Evolutionary conservation across 2,888 invertebrate genomes (phyloP).

Genomic region (Hemaris fuciformis): DNA sequence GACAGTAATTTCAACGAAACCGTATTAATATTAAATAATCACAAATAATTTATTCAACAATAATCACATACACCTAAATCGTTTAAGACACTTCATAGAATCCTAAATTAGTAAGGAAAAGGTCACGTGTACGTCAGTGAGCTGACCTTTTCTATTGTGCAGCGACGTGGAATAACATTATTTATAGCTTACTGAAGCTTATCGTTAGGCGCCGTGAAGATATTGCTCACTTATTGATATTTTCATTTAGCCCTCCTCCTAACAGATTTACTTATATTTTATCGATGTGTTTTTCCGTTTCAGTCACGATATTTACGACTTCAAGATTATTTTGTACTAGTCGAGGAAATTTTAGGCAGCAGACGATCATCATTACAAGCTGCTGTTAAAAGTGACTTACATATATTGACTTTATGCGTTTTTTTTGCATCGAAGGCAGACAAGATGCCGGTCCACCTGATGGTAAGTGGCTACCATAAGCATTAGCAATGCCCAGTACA

Average conservation of each 20-base stretch:
- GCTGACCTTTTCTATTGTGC: slow-evolving; percentile 36
- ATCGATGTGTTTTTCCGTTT: background rate
- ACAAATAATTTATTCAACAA: no score
- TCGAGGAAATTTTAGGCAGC: no score
- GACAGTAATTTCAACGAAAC: no score
- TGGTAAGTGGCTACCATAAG: no score
- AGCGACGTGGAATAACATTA: slow-evolving; percentile 33
- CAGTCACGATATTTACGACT: background rate
- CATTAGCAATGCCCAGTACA: no score
- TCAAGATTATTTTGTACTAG: no score
- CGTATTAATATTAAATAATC: no score
- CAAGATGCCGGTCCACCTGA: no score
- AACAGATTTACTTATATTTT: background rate
- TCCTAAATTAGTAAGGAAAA: slow-evolving; percentile 23
- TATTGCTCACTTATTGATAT: slow-evolving; percentile 30
- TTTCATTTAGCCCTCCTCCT: slow-evolving; percentile 15
- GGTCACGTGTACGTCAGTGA: slow-evolving; percentile 28
- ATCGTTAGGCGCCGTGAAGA: slow-evolving; percentile 13
- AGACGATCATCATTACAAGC: no score
- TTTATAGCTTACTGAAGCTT: slow-evolving; percentile 32
- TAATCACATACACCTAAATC: background rate
- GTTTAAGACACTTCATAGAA: background rate
- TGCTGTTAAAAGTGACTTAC: no score
- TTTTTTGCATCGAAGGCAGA: no score
- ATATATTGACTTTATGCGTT: no score